Evolutionary conservation across 2,113 vertebrate genomes (phyloP).

Genomic region (Hypocryptadius cinnamomeus): DNA sequence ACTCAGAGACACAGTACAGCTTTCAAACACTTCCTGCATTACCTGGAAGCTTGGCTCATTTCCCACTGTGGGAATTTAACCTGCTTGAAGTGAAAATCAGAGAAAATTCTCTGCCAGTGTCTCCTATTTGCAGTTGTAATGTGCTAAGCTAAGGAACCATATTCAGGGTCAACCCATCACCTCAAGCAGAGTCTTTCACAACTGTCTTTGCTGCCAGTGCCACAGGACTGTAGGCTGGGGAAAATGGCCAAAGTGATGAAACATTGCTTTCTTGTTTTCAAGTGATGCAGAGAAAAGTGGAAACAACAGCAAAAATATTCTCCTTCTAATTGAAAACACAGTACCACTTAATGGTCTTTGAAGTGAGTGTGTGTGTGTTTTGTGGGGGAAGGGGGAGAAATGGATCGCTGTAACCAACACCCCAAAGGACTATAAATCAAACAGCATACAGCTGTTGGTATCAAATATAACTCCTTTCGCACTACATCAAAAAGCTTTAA

Average conservation of each 20-base stretch:
- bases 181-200: neutral
- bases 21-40: neutral
- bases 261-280: neutral
- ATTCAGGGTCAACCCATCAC: neutral
- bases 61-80: neutral
- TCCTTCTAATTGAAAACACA: conserved; percentile 2
- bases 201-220: neutral
- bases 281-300: neutral
- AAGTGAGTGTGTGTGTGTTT: neutral
- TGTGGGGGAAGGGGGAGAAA: neutral
- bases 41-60: neutral
- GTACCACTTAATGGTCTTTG: neutral
- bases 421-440: conserved; percentile 58
- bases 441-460: conserved; percentile 48
- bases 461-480: conserved; percentile 19
- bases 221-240: neutral
- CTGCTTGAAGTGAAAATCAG: neutral
- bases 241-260: neutral
- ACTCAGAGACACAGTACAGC: neutral
- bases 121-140: neutral
- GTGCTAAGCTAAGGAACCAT: neutral
- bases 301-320: neutral
- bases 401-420: neutral
- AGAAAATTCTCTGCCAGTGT: neutral
- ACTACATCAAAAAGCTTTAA: conserved; percentile 68